Evolutionary conservation across 2,888 invertebrate species (phyloP).

Genomic region (Aspidiotus rigidus): DNA sequence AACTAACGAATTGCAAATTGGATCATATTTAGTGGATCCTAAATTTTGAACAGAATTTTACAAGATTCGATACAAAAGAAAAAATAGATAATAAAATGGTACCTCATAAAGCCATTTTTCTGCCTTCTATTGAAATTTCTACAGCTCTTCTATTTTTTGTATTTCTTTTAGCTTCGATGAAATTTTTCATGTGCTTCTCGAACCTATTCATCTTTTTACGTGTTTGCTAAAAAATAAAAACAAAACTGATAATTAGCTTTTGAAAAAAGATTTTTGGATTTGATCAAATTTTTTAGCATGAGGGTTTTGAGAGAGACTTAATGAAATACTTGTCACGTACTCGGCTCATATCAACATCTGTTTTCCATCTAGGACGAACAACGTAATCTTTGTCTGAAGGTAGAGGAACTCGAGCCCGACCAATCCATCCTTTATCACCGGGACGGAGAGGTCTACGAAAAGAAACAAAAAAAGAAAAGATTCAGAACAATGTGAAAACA

Average conservation of each 20-base stretch:
- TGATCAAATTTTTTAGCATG: background rate
- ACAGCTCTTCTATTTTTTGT: constrained; percentile 72
- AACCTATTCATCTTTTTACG: constrained; percentile 82
- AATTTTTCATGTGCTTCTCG: constrained; percentile 85
- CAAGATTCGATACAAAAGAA: too few species aligned
- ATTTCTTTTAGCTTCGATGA: constrained; percentile 72
- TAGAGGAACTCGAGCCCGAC: constrained; percentile 84
- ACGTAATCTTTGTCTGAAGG: constrained; percentile 96
- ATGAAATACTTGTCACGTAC: constrained; percentile 46
- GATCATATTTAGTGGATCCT: too few species aligned
- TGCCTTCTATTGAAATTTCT: constrained; percentile 89
- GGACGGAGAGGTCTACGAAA: constrained; percentile 62
- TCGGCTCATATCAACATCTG: constrained; percentile 75
- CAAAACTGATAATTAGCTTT: background rate
- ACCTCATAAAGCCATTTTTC: constrained; percentile 82
- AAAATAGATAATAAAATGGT: background rate
- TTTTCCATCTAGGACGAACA: constrained; percentile 81
- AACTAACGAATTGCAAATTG: too few species aligned
- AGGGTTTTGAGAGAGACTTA: background rate
- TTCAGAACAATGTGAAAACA: background rate
- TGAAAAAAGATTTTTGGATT: background rate
- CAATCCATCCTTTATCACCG: constrained; percentile 92
- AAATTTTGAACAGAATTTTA: too few species aligned
- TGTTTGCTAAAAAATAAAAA: background rate
- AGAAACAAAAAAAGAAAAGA: constrained; percentile 15